Percentiles rank a stretch among this genome's conserved stretches.
Conservation (phyloP, 64 coral and sea anemone genomes). For the Acropora yongei region DNA sequence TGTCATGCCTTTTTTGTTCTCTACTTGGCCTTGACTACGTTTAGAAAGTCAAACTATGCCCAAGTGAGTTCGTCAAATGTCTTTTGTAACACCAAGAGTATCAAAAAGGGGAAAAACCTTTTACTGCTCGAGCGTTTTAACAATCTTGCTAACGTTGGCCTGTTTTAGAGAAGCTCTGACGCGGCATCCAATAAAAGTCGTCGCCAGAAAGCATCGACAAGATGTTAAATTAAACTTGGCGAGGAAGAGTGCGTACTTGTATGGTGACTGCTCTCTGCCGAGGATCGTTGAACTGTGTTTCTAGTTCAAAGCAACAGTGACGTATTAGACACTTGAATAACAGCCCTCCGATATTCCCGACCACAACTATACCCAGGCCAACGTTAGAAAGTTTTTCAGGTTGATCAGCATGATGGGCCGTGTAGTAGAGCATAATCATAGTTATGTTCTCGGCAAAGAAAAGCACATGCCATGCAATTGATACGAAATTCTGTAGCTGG, state of each 20-base stretch:
- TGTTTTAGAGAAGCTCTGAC: too few relatives aligned
- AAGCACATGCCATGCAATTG: slow-evolving; percentile 23
- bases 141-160: too few relatives aligned
- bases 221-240: not conserved
- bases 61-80: too few relatives aligned
- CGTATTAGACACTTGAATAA: not conserved
- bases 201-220: not conserved
- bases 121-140: too few relatives aligned
- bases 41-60: too few relatives aligned
- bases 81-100: too few relatives aligned
- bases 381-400: not conserved
- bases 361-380: not conserved
- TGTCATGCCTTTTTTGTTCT: too few relatives aligned
- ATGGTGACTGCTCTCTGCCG: not conserved
- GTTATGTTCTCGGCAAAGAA: slow-evolving; percentile 11
- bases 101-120: too few relatives aligned
- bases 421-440: not conserved
- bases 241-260: not conserved
- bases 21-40: too few relatives aligned
- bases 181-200: not conserved
- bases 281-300: too few relatives aligned
- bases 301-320: not conserved
- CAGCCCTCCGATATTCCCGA: slow-evolving; percentile 22
- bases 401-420: not conserved
- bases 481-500: not conserved